These are phyloP conservation scores for Anguilla pacifica DNA, from an alignment of 2,797 vertebrate genomes.

Conservation along the genomic window DNA sequence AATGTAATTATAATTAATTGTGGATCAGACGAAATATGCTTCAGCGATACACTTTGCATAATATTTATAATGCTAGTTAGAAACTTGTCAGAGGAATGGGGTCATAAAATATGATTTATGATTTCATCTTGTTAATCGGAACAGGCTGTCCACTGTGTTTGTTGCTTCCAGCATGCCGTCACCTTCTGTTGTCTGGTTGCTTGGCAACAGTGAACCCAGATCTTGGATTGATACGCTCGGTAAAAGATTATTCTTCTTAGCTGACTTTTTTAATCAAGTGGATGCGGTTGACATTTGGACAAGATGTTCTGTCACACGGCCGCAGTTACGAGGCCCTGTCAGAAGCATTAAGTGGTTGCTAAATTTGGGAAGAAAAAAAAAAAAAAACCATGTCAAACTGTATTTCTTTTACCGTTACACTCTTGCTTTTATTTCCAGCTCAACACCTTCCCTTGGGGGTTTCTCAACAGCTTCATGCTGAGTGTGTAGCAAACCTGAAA, in stretches of 20 bases:
- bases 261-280: slow-evolving; percentile 33
- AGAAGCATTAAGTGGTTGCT: slow-evolving; percentile 23
- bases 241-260: slow-evolving; percentile 29
- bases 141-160: slow-evolving; percentile 15
- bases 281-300: slow-evolving; percentile 35
- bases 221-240: slow-evolving; percentile 8
- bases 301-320: slow-evolving; percentile 22
- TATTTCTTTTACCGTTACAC: slow-evolving; percentile 4
- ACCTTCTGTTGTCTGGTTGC: slow-evolving; percentile 30
- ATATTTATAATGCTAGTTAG: neutral
- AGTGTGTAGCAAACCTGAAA: slow-evolving; percentile 24
- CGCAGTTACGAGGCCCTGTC: slow-evolving; percentile 29
- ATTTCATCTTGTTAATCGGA: slow-evolving; percentile 28
- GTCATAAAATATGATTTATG: slow-evolving; percentile 19
- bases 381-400: slow-evolving; percentile 12
- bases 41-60: neutral
- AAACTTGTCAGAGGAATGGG: slow-evolving; percentile 26
- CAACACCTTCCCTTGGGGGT: slow-evolving; percentile 23
- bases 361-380: neutral
- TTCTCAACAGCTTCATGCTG: neutral
- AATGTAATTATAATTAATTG: slow-evolving; percentile 17
- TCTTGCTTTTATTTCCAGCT: slow-evolving; percentile 36
- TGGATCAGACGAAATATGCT: slow-evolving; percentile 9
- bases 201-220: slow-evolving; percentile 33
- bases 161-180: slow-evolving; percentile 18